These are phyloP conservation scores for Oconnorella tubifera DNA, from an alignment of 2,888 invertebrate species.

Conservation along the genomic window DNA sequence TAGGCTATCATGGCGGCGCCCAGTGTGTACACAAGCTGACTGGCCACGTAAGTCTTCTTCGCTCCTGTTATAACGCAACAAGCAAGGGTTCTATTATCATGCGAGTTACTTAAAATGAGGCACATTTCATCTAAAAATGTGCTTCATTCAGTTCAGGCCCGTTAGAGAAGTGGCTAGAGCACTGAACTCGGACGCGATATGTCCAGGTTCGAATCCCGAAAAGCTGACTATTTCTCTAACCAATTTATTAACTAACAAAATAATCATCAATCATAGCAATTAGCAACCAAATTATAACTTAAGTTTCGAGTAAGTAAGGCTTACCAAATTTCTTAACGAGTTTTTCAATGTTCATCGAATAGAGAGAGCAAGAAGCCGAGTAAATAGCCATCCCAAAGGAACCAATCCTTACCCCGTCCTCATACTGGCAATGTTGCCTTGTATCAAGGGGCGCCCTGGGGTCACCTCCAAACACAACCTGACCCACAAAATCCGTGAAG, in stretches of 20 bases:
- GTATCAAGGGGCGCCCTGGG: conserved; percentile 30
- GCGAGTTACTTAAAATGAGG: too few species aligned
- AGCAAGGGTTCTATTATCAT: too few species aligned
- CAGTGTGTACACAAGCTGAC: conserved; percentile 78
- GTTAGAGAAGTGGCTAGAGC: too few species aligned
- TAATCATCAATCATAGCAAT: background rate
- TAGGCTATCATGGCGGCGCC: conserved; percentile 83
- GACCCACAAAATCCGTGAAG: conserved; percentile 93
- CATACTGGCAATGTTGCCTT: conserved; percentile 62
- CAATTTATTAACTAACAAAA: too few species aligned
- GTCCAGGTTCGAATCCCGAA: too few species aligned
- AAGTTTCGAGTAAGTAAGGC: conserved; percentile 22
- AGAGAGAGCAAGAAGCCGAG: conserved; percentile 88
- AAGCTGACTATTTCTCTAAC: too few species aligned
- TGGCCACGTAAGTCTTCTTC: conserved; percentile 79
- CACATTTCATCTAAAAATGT: too few species aligned
- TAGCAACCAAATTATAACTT: background rate
- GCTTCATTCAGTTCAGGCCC: too few species aligned
- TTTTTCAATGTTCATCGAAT: conserved; percentile 81
- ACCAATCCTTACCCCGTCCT: conserved; percentile 87
- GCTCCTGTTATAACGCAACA: too few species aligned
- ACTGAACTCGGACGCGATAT: too few species aligned
- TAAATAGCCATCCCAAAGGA: conserved; percentile 89
- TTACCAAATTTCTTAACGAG: conserved; percentile 69
- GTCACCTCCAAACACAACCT: conserved; percentile 59